Evolutionary conservation across 2,113 vertebrate genomes (phyloP), one percentile per base, ranked within the genome.

Genomic region (Silurus glanis): DNA sequence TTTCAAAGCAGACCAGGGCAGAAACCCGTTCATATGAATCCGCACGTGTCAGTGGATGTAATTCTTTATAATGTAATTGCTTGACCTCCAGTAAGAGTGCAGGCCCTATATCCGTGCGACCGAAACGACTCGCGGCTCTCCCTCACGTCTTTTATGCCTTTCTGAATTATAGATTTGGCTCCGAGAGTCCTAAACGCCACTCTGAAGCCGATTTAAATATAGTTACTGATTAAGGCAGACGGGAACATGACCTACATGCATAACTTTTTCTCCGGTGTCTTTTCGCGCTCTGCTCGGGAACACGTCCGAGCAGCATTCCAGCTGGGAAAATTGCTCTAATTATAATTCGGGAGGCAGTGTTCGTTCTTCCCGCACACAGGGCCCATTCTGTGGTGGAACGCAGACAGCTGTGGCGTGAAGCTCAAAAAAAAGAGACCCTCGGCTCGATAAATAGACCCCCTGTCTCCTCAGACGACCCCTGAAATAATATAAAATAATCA

Each of bases 241-340:
- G 92, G 91, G 94, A 95, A 94, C 94, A 94, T 95, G 95, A 95
- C 95, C 94, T 94, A 95, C 94, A 95, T 95, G 92, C 93, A 93
- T 92, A 94, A 93, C 93, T 94, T 94, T 2, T 92, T 91, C 91
- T 93, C 93, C 91, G 91, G 91, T 90, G 89, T 94, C 37, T 37
- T 37, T 37, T 89, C 56, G 79, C 9, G 66, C 82, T 92, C 90
- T 88, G 92, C 92, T 90, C 89, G 87, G 87, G 92, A 94, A 93
- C 90, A 89, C 84, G 91, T 95, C 92, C 93, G 92, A 91, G 92
- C 37, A 37, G 92, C 91, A 94, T 91, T 71, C 91, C 94, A 93
- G 93, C 92, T 94, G 93, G 95, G 93, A 93, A 91, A 92, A 92
- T 92, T 81, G 89, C 88, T 92, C 93, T 94, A 93, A 94, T 93